Base-by-base conservation (phyloP, 2,888 invertebrate species). In the Alviniconcha strummeri region DNA sequence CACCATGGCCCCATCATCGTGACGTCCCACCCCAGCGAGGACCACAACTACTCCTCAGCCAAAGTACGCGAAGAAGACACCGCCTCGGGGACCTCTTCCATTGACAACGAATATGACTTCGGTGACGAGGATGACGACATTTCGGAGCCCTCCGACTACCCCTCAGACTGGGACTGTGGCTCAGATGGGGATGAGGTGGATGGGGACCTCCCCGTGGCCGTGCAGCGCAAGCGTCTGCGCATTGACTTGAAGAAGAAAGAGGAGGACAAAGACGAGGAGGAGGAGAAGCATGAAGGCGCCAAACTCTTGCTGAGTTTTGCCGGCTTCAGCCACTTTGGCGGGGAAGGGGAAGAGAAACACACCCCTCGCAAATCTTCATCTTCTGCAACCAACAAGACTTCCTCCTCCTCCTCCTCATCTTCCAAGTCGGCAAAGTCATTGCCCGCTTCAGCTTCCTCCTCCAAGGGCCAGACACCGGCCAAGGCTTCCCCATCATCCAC, bases 11-110 rank as follows among this genome's bases (percentile, higher is more conserved):
- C 91, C 36, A 89, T 92, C 60, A 96, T 97, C 88, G 97, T 97
- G 90, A 97, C 97, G 5, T 96, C 96, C 82, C 97, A 97, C 90
- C 97, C 97, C 0, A 97, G 97, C 94, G 97, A 97, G 94, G 98
- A 98, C 95, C 98, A 98, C 94, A 97, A 97, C 82, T 98, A 98
- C 94, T 97, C 97, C 87, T 91, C 92, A 77, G 90, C 90, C 4
- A 88, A 86, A 84, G 86, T 90, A 54, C 87, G 88, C 64, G 88
- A 89, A 36, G 89, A 89, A 57, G 89, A 89, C 76, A 86, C 86
- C 54, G 80, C 87, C 8, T 89, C 90, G 55, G 87, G 92, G 0
- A 89, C 89, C 6, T 93, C 93, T n/a, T 93, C 93, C 57, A 92
- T 93, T 80, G 94, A 93, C 85, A 93, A 93, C 77, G 93, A 92